Evolutionary conservation across 1,140 invertebrate species (phyloP).

Genomic region (Cyphomyrmex costatus): DNA sequence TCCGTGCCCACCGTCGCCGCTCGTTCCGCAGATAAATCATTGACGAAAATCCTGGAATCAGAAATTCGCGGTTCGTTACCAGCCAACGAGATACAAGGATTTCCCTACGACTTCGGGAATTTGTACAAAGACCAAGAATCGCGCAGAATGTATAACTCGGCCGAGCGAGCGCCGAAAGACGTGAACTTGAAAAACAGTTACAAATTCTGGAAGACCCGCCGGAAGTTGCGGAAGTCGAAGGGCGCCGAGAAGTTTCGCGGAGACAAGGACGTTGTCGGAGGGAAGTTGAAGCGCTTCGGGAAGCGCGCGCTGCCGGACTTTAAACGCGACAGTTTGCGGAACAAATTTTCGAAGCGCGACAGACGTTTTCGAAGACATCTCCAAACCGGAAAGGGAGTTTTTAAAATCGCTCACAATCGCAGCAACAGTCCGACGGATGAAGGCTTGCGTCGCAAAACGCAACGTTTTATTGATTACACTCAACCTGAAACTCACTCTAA

Average conservation of each 20-base stretch:
- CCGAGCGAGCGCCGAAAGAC: background rate
- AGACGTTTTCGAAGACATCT: constrained; percentile 11
- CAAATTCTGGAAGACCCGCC: constrained; percentile 26
- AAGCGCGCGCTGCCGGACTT: background rate
- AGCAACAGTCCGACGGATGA: background rate
- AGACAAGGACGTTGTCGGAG: constrained; percentile 3
- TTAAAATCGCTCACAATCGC: background rate
- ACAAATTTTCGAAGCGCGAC: background rate
- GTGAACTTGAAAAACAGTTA: constrained; percentile 48
- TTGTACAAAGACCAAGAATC: background rate
- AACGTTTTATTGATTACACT: constrained; percentile 22
- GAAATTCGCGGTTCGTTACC: constrained; percentile 18
- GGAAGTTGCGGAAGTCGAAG: constrained; percentile 32
- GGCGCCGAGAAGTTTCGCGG: constrained; percentile 25
- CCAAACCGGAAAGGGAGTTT: background rate
- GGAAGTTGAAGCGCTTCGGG: background rate
- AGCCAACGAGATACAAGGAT: background rate
- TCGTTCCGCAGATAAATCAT: constrained; percentile 25
- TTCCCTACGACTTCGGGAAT: background rate
- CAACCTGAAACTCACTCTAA: background rate
- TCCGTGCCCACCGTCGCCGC: background rate
- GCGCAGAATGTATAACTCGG: constrained; percentile 21
- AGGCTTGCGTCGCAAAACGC: background rate
- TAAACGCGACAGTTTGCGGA: background rate
- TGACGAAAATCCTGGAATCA: constrained; percentile 9